A percentile compares a stretch with the other conserved stretches of the same genome.
These are phyloP conservation scores for Nesogale talazaci DNA, from an alignment of 2,113 vertebrate genomes.

Conservation along the genomic window DNA sequence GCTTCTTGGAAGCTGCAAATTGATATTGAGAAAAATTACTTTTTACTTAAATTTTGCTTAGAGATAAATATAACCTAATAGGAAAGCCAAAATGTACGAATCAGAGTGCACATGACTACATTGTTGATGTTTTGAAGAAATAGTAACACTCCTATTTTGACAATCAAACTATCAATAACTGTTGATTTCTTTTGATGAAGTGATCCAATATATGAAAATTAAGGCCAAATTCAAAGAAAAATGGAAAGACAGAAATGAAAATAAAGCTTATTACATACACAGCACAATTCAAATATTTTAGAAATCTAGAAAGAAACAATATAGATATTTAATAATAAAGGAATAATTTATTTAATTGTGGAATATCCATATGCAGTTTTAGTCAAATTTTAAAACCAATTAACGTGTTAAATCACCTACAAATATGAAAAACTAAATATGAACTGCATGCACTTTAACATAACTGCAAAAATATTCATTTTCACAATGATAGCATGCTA, in stretches of 20 bases:
- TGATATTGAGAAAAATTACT: constrained; percentile 21
- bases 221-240: background rate
- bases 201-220: background rate
- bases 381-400: constrained; percentile 28
- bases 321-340: background rate
- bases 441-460: background rate
- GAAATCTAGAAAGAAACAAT: background rate
- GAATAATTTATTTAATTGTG: background rate
- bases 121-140: constrained; percentile 26
- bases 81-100: background rate
- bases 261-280: background rate
- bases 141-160: background rate
- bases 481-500: background rate
- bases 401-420: background rate
- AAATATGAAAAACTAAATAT: background rate
- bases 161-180: background rate
- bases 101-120: background rate
- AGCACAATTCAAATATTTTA: background rate
- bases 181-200: constrained; percentile 7
- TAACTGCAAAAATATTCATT: constrained; percentile 34
- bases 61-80: constrained; percentile 13
- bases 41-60: background rate
- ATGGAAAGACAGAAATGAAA: background rate
- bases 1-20: constrained; percentile 30
- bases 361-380: constrained; percentile 4